Evolutionary conservation across 1,140 invertebrate genomes (phyloP), one percentile per base, ranked within the genome.

Genomic region (Heliconius himera): DNA sequence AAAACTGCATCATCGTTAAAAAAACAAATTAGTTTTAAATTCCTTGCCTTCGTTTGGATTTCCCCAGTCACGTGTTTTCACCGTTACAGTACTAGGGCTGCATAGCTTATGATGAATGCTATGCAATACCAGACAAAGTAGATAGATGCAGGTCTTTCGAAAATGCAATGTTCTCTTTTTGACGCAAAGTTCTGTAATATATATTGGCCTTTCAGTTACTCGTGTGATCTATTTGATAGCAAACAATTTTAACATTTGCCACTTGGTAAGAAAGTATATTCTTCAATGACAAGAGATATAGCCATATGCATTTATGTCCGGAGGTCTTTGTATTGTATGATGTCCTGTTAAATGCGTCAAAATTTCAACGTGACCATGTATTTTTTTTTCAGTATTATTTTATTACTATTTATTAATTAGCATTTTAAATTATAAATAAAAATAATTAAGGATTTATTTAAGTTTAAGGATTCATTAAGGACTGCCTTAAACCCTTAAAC

Each of bases 281-380:
- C n/a, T 72, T 20, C 20, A 72, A 38, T 41, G 8, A 26, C 26
- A 26, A 26, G 26, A 26, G 26, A 26, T 26, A 1, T 26, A 26
- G 1, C 26, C 26, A 26, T 33, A 36, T 36, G 33, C 33, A 6
- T 6, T 33, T 33, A 8, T 33, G 33, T 33, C 33, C 33, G 5
- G 33, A 33, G 33, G 3, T 26, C 13, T 22, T 33, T 8, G 26
- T 49, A 26, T 5, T 22, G 8, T 33, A 54, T 74, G 46, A 2
- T 54, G 0, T 51, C 46, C 73, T 74, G 41, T n/a, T 74, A 54
- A 8, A 51, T 11, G 26, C 73, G 29, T 20, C 8, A 51, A 51
- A 26, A 26, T 11, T 51, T 36, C 73, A 54, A 74, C 73, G 73
- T 74, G 73, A 74, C 73, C 29, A n/a, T 33, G 33, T 33, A 6